A percentile compares a stretch with the other conserved stretches of the same genome.
Evolutionary conservation across 1,140 invertebrate species (phyloP).

Genomic region (Galendromus occidentalis): DNA sequence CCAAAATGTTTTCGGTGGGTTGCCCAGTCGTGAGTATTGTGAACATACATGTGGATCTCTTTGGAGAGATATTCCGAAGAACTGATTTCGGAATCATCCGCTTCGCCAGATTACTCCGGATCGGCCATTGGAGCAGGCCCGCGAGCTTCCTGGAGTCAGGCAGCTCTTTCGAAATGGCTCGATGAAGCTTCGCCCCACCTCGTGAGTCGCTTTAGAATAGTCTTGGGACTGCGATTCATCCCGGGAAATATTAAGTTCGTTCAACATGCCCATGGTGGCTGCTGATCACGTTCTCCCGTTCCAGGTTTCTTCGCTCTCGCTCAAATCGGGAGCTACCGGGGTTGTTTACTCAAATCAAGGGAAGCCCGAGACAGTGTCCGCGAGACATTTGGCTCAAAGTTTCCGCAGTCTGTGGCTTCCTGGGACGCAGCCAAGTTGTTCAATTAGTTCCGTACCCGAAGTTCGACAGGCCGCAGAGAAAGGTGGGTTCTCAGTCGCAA

Average conservation of each 20-base stretch:
- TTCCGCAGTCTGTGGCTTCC: background rate
- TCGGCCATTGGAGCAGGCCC: background rate
- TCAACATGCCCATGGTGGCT: too few relatives aligned
- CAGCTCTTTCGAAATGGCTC: conserved; percentile 9
- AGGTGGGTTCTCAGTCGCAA: too few relatives aligned
- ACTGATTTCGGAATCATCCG: background rate
- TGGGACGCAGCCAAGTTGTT: too few relatives aligned
- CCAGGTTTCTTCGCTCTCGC: background rate
- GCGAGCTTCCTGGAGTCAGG: background rate
- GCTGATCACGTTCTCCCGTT: background rate
- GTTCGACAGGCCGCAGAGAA: too few relatives aligned
- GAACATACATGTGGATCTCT: background rate
- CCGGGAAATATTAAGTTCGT: too few relatives aligned
- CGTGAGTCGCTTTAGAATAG: background rate
- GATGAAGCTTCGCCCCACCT: background rate
- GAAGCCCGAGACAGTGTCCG: background rate
- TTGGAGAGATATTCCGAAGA: background rate
- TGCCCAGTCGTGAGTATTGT: background rate
- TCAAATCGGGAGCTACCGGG: conserved; percentile 1
- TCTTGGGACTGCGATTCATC: too few relatives aligned
- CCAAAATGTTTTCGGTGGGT: conserved; percentile 1
- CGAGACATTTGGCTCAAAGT: background rate
- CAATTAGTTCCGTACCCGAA: too few relatives aligned
- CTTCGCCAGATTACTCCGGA: background rate
- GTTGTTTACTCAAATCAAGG: background rate